Evolutionary conservation across 2,113 vertebrate species (phyloP), one percentile per base, ranked within the genome.

Genomic region (Saguinus imperator): DNA sequence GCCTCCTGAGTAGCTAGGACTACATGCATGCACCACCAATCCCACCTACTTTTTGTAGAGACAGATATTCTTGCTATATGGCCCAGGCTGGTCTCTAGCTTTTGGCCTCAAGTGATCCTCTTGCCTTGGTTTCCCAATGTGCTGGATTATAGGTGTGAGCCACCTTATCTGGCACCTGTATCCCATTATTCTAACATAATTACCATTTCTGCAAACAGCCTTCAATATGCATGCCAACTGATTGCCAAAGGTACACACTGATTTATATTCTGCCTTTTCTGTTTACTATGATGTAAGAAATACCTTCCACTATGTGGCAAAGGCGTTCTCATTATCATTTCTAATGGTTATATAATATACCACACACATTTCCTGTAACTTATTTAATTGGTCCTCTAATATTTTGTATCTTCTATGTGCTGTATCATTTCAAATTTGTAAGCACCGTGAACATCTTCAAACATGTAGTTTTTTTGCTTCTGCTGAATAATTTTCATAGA

Each of bases 381-480:
- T 58, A 23, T 66, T 82, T 64, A 84, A 23, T 43, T 27, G 45
- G 13, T 87, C 70, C 61, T 85, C 88, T 85, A 82, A 80, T 89
- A 52, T 23, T 66, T 90, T 80, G 25, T n/a, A 32, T 77, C 16
- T 94, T 6, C 23, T 64, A 13, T 29, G 32, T 82, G 29, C 61
- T 89, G 72, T 70, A 52, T 84, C n/a, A 12, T 79, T 94, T 87
- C 79, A 52, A 92, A 35, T 76, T 89, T 70, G 96, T 84, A 77
- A 66, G 57, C 91, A 27, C 81, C 70, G n/a, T 37, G 21, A 89
- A 40, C 40, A 73, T 85, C 75, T 84, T 87, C 35, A 73, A 81
- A 82, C 48, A 45, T 20, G 45, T 29, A 50, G 1, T 29, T 70
- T 89, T 89, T 89, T 89, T 61, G 20, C 45, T 93, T 86, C 83